Evolutionary conservation across 2,888 invertebrate species (phyloP).

Genomic region (Sympetrum striolatum): DNA sequence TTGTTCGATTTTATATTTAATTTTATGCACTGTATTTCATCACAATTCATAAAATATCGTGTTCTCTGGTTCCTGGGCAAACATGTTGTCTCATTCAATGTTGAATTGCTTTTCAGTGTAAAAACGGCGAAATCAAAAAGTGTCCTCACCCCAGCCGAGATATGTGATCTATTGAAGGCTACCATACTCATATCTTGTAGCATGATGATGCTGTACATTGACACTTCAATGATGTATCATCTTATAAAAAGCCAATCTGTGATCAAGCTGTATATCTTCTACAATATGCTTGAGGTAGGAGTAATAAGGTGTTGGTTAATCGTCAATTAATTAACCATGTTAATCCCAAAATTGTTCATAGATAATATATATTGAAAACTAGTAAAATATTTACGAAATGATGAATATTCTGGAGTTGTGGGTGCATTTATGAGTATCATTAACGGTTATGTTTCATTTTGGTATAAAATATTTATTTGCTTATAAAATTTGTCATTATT

Average conservation of each 20-base stretch:
- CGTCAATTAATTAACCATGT: too few relatives aligned
- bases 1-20: neutral
- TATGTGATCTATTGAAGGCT: slow-evolving; percentile 96
- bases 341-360: too few relatives aligned
- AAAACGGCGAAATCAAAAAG: slow-evolving; percentile 60
- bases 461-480: too few relatives aligned
- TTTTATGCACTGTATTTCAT: too few relatives aligned
- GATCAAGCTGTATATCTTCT: slow-evolving; percentile 98
- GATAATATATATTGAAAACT: too few relatives aligned
- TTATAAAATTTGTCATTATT: too few relatives aligned
- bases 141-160: slow-evolving; percentile 84
- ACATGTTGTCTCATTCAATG: neutral
- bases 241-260: slow-evolving; percentile 97
- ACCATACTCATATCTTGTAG: slow-evolving; percentile 83
- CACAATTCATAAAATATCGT: neutral
- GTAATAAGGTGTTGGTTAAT: neutral
- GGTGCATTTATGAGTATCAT: too few relatives aligned
- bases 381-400: too few relatives aligned
- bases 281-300: slow-evolving; percentile 96
- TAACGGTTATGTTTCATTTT: too few relatives aligned
- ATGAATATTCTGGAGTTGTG: too few relatives aligned
- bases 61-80: neutral
- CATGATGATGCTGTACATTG: slow-evolving; percentile 87
- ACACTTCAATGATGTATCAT: slow-evolving; percentile 98
- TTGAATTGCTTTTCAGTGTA: slow-evolving; percentile 45